These are phyloP conservation scores for Cyphomyrus plagiostoma DNA, from an alignment of 2,113 vertebrate genomes.

Conservation along the genomic window DNA sequence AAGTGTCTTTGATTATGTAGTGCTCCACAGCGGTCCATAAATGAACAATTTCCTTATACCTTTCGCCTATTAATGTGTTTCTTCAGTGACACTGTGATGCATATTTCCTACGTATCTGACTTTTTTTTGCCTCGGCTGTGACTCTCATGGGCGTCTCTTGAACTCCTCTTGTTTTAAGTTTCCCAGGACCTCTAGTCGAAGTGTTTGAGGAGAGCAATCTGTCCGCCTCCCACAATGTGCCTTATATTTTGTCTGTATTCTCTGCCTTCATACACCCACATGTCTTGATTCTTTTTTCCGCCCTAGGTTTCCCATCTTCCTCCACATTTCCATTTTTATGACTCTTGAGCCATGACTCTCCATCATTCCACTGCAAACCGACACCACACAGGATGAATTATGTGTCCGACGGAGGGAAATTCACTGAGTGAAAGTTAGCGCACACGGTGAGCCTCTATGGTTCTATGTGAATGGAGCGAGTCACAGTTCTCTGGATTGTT, in stretches of 20 bases:
- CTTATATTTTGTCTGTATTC: conserved; percentile 10
- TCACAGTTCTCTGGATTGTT: conserved; percentile 46
- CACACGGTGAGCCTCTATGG: conserved; percentile 29
- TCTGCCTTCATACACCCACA: conserved; percentile 4
- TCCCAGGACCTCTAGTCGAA: conserved; percentile 50
- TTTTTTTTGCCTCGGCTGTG: conserved; percentile 24
- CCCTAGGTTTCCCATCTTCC: not conserved
- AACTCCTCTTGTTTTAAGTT: conserved; percentile 57
- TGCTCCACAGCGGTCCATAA: not conserved
- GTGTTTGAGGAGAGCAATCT: conserved; percentile 43
- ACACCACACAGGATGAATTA: not conserved
- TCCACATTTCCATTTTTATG: not conserved
- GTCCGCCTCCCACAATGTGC: conserved; percentile 47
- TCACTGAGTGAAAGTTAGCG: conserved; percentile 55
- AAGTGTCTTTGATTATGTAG: not conserved
- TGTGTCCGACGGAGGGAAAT: conserved; percentile 42
- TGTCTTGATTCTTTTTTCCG: not conserved
- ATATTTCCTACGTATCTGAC: conserved; percentile 22
- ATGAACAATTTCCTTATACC: not conserved
- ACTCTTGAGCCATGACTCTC: not conserved
- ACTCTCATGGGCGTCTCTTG: conserved; percentile 37
- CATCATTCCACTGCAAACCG: not conserved
- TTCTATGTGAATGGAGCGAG: conserved; percentile 41
- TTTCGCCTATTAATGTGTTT: not conserved
- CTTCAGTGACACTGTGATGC: conserved; percentile 27